A percentile compares a stretch with the other conserved stretches of the same genome.
Conservation (phyloP, 2,888 invertebrate species). For the Eurytoma adleriae region DNA sequence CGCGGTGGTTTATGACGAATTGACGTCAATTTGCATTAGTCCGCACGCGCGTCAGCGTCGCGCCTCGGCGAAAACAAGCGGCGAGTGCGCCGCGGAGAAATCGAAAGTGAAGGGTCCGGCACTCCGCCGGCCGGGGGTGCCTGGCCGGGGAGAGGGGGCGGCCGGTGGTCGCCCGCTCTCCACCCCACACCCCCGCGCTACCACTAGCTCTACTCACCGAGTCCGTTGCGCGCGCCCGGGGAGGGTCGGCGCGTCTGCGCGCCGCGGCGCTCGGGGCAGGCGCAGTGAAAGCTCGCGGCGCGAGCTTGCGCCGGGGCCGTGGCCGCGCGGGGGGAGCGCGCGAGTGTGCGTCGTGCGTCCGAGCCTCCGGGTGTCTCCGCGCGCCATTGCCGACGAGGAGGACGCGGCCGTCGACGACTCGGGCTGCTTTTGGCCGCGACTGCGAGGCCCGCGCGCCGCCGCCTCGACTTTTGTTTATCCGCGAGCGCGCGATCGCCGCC, state of each 20-base stretch:
- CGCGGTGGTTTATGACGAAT: conserved; percentile 21
- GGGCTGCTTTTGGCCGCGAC: too few relatives aligned
- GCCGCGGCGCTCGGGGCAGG: neutral
- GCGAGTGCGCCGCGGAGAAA: too few relatives aligned
- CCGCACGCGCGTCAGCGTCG: conserved; percentile 10
- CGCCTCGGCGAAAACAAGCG: too few relatives aligned
- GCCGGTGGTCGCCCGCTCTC: neutral
- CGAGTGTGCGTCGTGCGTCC: neutral
- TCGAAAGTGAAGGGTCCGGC: too few relatives aligned
- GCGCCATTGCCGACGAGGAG: too few relatives aligned
- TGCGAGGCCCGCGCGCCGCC: too few relatives aligned
- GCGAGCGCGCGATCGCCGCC: too few relatives aligned
- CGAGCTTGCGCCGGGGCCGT: neutral
- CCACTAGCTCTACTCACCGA: too few relatives aligned
- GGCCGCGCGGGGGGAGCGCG: too few relatives aligned
- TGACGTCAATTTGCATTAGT: conserved; percentile 51
- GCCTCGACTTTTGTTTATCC: too few relatives aligned
- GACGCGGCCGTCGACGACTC: too few relatives aligned
- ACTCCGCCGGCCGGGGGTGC: neutral
- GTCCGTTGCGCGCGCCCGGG: neutral
- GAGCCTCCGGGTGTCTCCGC: neutral
- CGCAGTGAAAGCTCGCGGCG: neutral
- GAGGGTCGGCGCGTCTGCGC: neutral
- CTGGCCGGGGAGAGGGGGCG: neutral
- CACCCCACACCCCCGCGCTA: too few relatives aligned